Evolutionary conservation across 2,797 vertebrate genomes (phyloP).

Genomic region (Typhlichthys eigenmanni): DNA sequence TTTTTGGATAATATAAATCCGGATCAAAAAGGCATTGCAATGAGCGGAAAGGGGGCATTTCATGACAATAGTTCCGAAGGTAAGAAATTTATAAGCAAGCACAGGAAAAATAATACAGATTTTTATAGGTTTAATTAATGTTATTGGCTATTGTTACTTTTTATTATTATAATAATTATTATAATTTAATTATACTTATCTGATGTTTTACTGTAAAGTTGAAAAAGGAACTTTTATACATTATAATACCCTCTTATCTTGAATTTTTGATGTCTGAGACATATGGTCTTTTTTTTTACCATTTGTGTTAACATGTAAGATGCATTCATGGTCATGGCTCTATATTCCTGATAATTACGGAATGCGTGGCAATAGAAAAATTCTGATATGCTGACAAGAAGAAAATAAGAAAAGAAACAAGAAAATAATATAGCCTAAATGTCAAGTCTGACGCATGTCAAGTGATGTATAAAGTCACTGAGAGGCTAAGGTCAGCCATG

Average conservation of each 20-base stretch:
- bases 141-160: too few relatives aligned
- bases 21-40: constrained; percentile 67
- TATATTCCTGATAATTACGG: background rate
- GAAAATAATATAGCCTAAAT: constrained; percentile 36
- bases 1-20: constrained; percentile 79
- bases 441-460: constrained; percentile 28
- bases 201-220: too few relatives aligned
- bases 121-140: constrained; percentile 1
- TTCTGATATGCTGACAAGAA: background rate
- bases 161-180: too few relatives aligned
- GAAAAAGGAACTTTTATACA: too few relatives aligned
- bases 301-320: background rate
- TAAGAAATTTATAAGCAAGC: constrained; percentile 41
- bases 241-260: too few relatives aligned
- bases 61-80: constrained; percentile 75
- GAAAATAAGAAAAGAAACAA: background rate
- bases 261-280: too few relatives aligned
- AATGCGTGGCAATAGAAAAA: background rate
- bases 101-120: background rate
- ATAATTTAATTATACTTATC: too few relatives aligned
- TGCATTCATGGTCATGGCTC: background rate
- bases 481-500: constrained; percentile 57
- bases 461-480: constrained; percentile 26
- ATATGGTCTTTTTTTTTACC: too few relatives aligned
- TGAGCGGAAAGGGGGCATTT: constrained; percentile 73